These are phyloP conservation scores for Arenaria interpres DNA, from an alignment of 2,113 vertebrate genomes.

Conservation along the genomic window DNA sequence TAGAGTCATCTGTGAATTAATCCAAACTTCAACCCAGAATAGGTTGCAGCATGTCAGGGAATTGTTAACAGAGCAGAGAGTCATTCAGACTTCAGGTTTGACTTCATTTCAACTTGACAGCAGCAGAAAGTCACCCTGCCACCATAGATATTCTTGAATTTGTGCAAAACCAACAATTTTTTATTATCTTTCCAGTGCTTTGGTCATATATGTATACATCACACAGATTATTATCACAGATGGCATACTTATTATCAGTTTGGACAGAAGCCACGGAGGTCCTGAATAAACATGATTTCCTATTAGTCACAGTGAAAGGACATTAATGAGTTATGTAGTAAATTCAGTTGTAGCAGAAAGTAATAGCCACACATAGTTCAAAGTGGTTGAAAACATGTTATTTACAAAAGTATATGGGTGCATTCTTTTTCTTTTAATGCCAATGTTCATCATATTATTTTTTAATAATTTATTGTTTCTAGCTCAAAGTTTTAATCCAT, in stretches of 20 bases:
- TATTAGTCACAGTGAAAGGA: not conserved
- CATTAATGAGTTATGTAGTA: not conserved
- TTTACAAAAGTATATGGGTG: not conserved
- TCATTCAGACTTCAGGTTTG: not conserved
- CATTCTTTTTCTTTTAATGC: not conserved
- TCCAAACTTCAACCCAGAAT: not conserved
- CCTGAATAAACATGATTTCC: not conserved
- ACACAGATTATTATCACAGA: not conserved
- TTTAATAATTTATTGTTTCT: not conserved
- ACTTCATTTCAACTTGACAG: not conserved
- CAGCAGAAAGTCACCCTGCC: not conserved
- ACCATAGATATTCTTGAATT: not conserved
- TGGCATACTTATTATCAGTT: not conserved
- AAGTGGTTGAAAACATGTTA: not conserved
- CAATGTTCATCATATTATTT: not conserved
- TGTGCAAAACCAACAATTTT: not conserved
- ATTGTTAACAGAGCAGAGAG: not conserved
- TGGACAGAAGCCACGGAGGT: not conserved
- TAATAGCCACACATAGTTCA: not conserved
- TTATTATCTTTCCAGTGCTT: not conserved
- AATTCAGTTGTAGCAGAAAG: not conserved
- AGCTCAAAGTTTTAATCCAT: not conserved
- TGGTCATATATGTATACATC: not conserved
- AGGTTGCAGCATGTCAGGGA: conserved; percentile 5
- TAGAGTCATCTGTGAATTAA: not conserved